A percentile compares a stretch with the other conserved stretches of the same genome.
Conservation (phyloP, 2,888 invertebrate species). For the Caenorhabditis sp. region DNA sequence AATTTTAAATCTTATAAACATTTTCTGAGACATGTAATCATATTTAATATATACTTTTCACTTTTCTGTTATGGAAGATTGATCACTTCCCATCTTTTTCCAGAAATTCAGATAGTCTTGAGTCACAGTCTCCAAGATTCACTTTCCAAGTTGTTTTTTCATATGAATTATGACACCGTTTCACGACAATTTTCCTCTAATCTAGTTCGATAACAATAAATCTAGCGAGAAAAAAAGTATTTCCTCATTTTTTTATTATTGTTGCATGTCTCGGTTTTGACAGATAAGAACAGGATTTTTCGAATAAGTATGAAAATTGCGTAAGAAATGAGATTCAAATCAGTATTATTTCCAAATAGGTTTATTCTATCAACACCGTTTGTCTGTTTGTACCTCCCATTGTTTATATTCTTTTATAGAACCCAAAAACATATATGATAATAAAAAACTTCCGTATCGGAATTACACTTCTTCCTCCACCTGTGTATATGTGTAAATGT, state of each 20-base stretch:
- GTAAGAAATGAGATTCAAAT: not conserved
- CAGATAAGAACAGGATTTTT: not conserved
- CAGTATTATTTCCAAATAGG: no score
- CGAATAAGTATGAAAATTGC: not conserved
- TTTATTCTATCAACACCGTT: no score
- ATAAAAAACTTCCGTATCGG: not conserved
- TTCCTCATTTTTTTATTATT: not conserved
- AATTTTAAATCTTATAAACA: no score
- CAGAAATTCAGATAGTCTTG: no score
- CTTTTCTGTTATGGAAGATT: no score
- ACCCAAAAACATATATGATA: not conserved
- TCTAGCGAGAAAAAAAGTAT: not conserved
- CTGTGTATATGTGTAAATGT: not conserved
- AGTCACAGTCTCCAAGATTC: no score
- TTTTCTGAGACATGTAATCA: no score
- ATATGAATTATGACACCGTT: no score
- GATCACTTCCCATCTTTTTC: no score
- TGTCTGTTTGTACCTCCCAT: not conserved
- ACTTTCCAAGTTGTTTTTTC: no score
- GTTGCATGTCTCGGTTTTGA: not conserved
- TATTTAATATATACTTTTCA: no score
- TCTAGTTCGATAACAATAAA: not conserved
- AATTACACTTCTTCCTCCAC: not conserved
- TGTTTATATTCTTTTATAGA: not conserved
- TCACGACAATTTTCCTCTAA: not conserved